Evolutionary conservation across 2,888 invertebrate genomes (phyloP), one percentile per base, ranked within the genome.

Genomic region (Melanargia galathea): DNA sequence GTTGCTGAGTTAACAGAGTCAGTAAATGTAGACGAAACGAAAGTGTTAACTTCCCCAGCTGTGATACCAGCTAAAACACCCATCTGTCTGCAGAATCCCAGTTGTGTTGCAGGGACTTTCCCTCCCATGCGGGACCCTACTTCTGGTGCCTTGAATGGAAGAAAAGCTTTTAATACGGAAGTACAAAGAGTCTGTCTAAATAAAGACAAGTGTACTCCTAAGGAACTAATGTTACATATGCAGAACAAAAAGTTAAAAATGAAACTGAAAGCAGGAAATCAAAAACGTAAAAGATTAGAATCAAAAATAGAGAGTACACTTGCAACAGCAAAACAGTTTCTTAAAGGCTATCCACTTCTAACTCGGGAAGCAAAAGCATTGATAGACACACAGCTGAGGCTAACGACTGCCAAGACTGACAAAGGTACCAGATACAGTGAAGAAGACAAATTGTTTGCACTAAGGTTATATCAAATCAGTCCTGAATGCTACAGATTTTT

Each of bases 181-280:
- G n/a, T 38, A n/a, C 13, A n/a, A 38, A n/a, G 38, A 38, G 38
- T 38, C n/a, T n/a, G 38, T 6, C n/a, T 38, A n/a, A 5, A 10
- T n/a, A 38, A 38, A 38, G n/a, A 38, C 4, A 5, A 38, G n/a
- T 13, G 38, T 38, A n/a, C 38, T 6, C n/a, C n/a, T n/a, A 38
- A 38, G 13, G 38, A 38, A n/a, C 4, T 6, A 38, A 13, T 38
- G n/a, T 38, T 38, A n/a, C 38, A n/a, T 13, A n/a, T 13, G 13
- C 38, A 38, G 4, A n/a, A n/a, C n/a, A 38, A 38, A n/a, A 38
- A 5, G 13, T n/a, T 38, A 13, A 24, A n/a, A 48, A 20, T 11
- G 2, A 45, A 54, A 45, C 2, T 86, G n/a, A n/a, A 76, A 10
- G n/a, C n/a, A n/a, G 45, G 30, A 30, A 30, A 7, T 30, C 8